Evolutionary conservation across 2,113 vertebrate genomes (phyloP), one percentile per base, ranked within the genome.

Genomic region (Emydocephalus ijimae): DNA sequence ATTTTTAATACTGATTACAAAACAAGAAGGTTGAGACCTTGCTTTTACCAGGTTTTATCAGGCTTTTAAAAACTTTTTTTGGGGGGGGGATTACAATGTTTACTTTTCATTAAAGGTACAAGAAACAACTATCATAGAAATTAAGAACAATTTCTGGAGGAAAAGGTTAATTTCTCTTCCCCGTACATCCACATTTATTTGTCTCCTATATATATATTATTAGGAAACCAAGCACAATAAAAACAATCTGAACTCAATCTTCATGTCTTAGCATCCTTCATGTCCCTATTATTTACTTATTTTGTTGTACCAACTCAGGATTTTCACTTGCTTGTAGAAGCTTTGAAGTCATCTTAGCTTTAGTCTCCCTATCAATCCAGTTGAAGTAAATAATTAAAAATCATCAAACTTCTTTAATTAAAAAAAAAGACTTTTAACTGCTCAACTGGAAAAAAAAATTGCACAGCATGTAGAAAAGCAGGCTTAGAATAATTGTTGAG

Each of bases 321-420:
- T 52, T 69, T 92, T 90, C 59, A 94, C 26, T 55, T 85, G 50
- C 55, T 89, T 91, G 5, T 57, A 56, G 56, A 88, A 94, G 52
- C 48, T 85, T 64, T 57, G 0, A 23, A 86, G 50, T 86, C 64
- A 10, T 85, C 5, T 24, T 92, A 26, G 39, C 20, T 88, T 91
- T 86, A 56, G 48, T 48, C 29, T 9, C 64, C 48, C 74, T 9
- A 50, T 55, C 61, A 87, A 26, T n/a, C 87, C 90, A 26, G 85
- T 15, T 29, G 48, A 45, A 86, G 29, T 93, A 93, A 95, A 94
- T 87, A 69, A 55, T 90, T 93, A 59, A 89, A 21, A 91, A 52
- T 7, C 85, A 92, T 55, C 81, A 94, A 92, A 92, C 61, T 90
- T 34, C 50, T 92, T 39, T 55, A 48, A 81, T 89, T 39, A 39